Evolutionary conservation across 2,888 invertebrate genomes (phyloP), one percentile per base, ranked within the genome.

Genomic region (Epinotia nisella): DNA sequence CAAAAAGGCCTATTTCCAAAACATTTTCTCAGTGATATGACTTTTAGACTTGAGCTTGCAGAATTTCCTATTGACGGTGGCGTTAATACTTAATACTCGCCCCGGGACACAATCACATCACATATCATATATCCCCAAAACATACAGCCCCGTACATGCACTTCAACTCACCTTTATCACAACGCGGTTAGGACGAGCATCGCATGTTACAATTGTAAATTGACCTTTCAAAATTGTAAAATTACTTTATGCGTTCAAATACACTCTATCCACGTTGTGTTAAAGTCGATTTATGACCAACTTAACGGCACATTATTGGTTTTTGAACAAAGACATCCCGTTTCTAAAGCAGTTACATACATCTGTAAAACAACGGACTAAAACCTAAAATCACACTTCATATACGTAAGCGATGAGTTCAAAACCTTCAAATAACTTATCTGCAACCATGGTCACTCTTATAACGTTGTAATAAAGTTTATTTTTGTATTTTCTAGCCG

Each of bases 81-180:
- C 67, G 61, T 67, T 72, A 72, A 72, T 72, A 39, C 72, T 67
- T 72, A 72, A 72, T 72, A 39, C 72, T 49, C 39, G 56, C 72
- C 67, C 39, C 49, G 11, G 67, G 72, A 56, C 7, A 21, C 56
- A 72, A 68, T 72, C 67, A 62, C 67, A 51, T 29, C 71, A 59
- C 67, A 66, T 66, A 41, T 62, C 56, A 68, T 67, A 67, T 35
- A 61, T 72, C 67, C 67, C 58, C 45, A 67, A 67, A 67, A 49
- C 58, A 15, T 49, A 24, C 24, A n/a, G 21, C 19, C 10, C 19
- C n/a, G n/a, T 66, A 5, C 1, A n/a, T 39, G 9, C 55, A 19
- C n/a, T 55, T 15, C 9, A 17, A 15, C 10, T 41, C 21, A 41
- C 19, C 41, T 56, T 21, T 39, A 66, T 21, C 15, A 41, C 66